Evolutionary conservation across 2,113 vertebrate genomes (phyloP).

Genomic region (Probosciger aterrimus): DNA sequence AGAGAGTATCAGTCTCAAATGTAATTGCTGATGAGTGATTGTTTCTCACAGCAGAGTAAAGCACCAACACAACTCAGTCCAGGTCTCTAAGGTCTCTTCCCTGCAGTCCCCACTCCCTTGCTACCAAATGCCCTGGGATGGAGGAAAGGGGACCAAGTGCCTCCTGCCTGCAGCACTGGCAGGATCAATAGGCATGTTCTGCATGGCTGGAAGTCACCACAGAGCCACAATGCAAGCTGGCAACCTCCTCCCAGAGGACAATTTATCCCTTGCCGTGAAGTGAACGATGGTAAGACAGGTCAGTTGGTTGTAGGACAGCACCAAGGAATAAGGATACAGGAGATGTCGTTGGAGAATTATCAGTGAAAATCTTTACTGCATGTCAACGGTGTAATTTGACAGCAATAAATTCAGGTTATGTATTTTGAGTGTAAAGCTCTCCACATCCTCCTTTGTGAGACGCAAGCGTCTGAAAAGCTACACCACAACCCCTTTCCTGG

Average conservation of each 20-base stretch:
- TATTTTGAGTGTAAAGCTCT: not conserved
- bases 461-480: not conserved
- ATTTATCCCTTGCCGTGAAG: not conserved
- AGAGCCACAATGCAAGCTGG: not conserved
- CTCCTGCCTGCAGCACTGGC: not conserved
- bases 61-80: not conserved
- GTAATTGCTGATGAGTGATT: not conserved
- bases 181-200: not conserved
- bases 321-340: not conserved
- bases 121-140: not conserved
- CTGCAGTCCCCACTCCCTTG: not conserved
- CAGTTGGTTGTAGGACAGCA: not conserved
- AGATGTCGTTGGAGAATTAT: not conserved
- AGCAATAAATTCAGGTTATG: not conserved
- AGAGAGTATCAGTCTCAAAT: not conserved
- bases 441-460: not conserved
- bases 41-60: not conserved
- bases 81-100: not conserved
- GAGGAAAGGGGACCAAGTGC: not conserved
- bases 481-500: not conserved
- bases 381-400: not conserved
- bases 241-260: not conserved
- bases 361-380: not conserved
- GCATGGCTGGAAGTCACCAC: not conserved
- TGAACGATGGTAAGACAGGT: accelerated